Evolutionary conservation across 2,113 vertebrate species (phyloP), one percentile per base, ranked within the genome.

Genomic region (Pelmatolapia mariae): DNA sequence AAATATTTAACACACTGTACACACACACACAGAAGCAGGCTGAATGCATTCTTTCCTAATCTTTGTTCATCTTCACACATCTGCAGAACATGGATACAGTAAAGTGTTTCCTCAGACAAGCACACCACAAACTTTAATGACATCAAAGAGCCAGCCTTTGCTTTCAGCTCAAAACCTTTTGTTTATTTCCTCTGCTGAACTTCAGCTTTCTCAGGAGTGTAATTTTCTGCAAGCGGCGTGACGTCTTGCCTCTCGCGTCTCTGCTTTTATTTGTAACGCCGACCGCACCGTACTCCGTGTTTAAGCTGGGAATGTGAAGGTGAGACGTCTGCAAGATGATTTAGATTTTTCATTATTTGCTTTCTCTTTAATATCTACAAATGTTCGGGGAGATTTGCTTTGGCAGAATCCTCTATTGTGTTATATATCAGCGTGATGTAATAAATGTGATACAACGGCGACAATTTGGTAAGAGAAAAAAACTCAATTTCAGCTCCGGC

Each of bases 401-500:
- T 59, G 57, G 40, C 57, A 47, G 53, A 40, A 29, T 57, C 68
- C 40, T 73, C 31, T 47, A 38, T 71, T 63, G 59, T 68, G 87
- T 83, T 76, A 82, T 92, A 45, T 68, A 40, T 71, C 3, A 8
- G 0, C 10, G 15, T 47, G 63, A 85, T 56, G 81, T 80, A 83
- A 84, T 87, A 92, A 88, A 47, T 85, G 47, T 54, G 59, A 87
- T 50, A 73, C 83, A 76, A 56, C 40, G 13, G 59, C 24, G 73
- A 83, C 61, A 86, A 68, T 86, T 85, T 90, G 79, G 71, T 5
- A 40, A 0, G 5, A 8, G 22, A 40, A 76, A 63, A 63, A 78
- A 91, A 89, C 83, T 91, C 89, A 83, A 90, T 92, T 90, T 87
- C 84, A 88, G 76, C 53, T 5, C 71, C 26, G 54, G 85, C 18